Evolutionary conservation across 2,888 invertebrate genomes (phyloP).

Genomic region (Idaea biselata): DNA sequence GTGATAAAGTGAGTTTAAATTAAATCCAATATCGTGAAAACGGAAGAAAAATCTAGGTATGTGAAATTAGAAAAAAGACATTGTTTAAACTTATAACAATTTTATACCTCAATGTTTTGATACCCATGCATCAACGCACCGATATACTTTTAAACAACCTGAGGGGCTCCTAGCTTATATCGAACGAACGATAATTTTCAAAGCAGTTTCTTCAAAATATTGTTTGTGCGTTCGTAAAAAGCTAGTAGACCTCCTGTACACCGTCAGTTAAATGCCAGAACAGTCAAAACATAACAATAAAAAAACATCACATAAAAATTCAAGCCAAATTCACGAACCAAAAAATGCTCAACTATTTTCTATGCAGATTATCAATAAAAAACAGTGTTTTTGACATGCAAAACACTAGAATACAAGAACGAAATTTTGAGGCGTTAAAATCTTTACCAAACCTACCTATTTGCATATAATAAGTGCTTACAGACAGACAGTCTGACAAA

Average conservation of each 20-base stretch:
- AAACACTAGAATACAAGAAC: conserved; percentile 18
- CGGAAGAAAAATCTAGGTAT: too few relatives aligned
- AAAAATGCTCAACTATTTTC: conserved; percentile 13
- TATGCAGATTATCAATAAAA: conserved; percentile 29
- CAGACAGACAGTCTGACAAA: conserved; percentile 27
- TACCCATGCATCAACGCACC: too few relatives aligned
- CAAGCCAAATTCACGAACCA: conserved; percentile 3
- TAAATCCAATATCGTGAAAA: too few relatives aligned
- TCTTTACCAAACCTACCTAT: conserved; percentile 15
- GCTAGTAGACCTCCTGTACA: neutral
- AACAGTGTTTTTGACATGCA: conserved; percentile 21
- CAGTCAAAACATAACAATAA: neutral
- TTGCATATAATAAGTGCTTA: conserved; percentile 31
- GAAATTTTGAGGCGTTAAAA: conserved; percentile 25
- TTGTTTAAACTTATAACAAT: too few relatives aligned
- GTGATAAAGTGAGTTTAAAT: too few relatives aligned
- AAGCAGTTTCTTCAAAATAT: too few relatives aligned
- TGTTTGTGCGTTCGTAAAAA: too few relatives aligned
- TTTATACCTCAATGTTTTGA: too few relatives aligned
- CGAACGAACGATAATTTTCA: too few relatives aligned
- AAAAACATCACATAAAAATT: neutral
- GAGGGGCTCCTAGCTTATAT: too few relatives aligned
- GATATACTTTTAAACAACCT: too few relatives aligned
- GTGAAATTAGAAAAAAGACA: too few relatives aligned
- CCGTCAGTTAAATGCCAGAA: neutral